phyloP scores from a whole-genome alignment of 2,888 invertebrate genomes.

The Sphaerolaimus hirsutus region DNA sequence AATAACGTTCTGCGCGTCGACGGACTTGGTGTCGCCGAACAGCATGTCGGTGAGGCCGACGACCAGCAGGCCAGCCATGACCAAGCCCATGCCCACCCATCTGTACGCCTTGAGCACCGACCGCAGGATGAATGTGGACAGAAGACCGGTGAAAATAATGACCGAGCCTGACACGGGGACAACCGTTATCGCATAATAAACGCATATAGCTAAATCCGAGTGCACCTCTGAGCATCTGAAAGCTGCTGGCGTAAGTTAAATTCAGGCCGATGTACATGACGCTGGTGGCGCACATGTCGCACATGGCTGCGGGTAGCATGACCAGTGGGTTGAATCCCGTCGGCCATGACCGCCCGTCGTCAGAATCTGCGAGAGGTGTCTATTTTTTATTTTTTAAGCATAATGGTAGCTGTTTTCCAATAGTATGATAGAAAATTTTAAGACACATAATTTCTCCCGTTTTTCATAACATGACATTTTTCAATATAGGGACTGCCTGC shows the following conservation, averaged over 20 bases:
- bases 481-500: too few relatives aligned
- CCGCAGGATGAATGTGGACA: constrained; percentile 56
- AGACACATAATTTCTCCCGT: too few relatives aligned
- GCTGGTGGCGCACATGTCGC: constrained; percentile 65
- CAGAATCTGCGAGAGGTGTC: too few relatives aligned
- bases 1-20: constrained; percentile 3
- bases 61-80: constrained; percentile 26
- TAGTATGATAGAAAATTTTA: too few relatives aligned
- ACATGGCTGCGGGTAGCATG: constrained; percentile 59
- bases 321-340: constrained; percentile 51
- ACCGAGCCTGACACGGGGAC: constrained; percentile 40
- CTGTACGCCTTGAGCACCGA: constrained; percentile 25
- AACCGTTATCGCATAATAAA: background rate
- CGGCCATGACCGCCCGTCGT: constrained; percentile 27
- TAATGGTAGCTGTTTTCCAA: too few relatives aligned
- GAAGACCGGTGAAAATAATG: constrained; percentile 61
- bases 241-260: constrained; percentile 71
- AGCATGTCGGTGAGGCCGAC: constrained; percentile 25
- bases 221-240: constrained; percentile 72
- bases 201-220: background rate
- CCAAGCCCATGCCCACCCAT: constrained; percentile 30
- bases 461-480: too few relatives aligned
- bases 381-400: too few relatives aligned
- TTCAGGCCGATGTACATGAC: constrained; percentile 71
- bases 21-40: constrained; percentile 15